Conservation (phyloP, 2,888 invertebrate genomes). For the Lamproptera curius region DNA sequence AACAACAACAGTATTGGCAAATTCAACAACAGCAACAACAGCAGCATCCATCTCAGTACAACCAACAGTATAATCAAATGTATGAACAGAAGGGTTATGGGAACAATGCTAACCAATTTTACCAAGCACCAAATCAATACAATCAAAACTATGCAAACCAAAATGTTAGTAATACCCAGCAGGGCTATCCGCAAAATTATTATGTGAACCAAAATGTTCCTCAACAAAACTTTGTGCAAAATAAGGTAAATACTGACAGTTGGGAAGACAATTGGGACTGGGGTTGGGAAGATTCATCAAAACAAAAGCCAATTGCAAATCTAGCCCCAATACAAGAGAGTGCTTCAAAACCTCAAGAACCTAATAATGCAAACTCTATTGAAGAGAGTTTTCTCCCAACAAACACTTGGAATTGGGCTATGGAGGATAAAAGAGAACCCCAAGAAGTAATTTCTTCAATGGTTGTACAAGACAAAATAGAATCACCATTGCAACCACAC, state of each 20-base stretch:
- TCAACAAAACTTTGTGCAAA: constrained; percentile 42
- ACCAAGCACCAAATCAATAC: constrained; percentile 49
- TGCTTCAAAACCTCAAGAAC: constrained; percentile 32
- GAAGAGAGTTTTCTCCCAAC: constrained; percentile 78
- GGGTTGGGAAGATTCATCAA: constrained; percentile 79
- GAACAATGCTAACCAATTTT: constrained; percentile 55
- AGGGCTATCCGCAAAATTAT: constrained; percentile 50
- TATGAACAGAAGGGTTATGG: constrained; percentile 53
- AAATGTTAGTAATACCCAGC: constrained; percentile 41
- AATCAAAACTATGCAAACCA: constrained; percentile 53
- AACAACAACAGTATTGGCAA: constrained; percentile 60
- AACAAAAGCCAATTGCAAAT: constrained; percentile 41
- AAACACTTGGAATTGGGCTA: constrained; percentile 81
- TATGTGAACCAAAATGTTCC: constrained; percentile 48
- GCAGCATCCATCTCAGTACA: constrained; percentile 42
- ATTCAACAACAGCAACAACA: constrained; percentile 37
- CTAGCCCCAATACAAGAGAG: constrained; percentile 31
- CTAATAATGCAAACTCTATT: constrained; percentile 68
- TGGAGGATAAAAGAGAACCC: constrained; percentile 64
- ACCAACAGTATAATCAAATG: constrained; percentile 64
- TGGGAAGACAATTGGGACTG: constrained; percentile 78
- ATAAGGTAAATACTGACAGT: constrained; percentile 45
- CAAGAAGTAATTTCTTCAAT: constrained; percentile 27
- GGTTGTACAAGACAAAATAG: constrained; percentile 32
- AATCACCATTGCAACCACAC: constrained; percentile 28